Base-by-base conservation (phyloP, 2,797 vertebrate genomes). In the Rousettus madagascariensis region DNA sequence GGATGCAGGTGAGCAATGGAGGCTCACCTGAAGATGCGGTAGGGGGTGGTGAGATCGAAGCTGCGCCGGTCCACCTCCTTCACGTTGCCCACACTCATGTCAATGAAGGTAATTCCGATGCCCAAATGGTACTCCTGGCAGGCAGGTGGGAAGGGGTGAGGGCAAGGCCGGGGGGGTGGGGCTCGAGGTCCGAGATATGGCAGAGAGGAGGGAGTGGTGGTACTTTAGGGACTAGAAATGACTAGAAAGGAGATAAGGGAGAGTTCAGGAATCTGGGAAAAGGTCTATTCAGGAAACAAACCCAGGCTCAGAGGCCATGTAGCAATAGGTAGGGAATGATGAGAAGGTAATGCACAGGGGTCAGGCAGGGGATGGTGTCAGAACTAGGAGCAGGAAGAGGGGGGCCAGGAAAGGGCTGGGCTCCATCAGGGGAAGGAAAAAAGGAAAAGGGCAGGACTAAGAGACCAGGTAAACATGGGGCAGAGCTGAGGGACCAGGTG, bases 71-170 rank as follows among this genome's bases (percentile, higher is more conserved):
- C 99, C 0, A 98, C 98, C 20, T 99, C 99, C 97, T 99, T 99
- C 66, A 99, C 98, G 0, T 99, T 99, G 28, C 99, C 99, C 15
- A 99, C 99, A 0, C 99, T 99, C 99, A 99, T 99, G 72, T 99
- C 99, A 1, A 99, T 99, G 86, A 98, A 98, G 12, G 99, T 99
- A 98, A 99, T 99, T 6, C 99, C 99, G 0, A 99, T 98, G 41
- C 99, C 99, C 90, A 99, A 96, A 8, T 96, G 98, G 95, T 99
- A 99, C 80, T 99, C 99, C 99, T 99, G 97, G 19, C 84, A 53
- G 86, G 65, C 1, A 4, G 84, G 12, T 0, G 11, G 33, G 0
- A 2, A 6, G 36, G 41, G 38, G 46, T 49, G 84, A 89, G 63
- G 59, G 72, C 71, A 43, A 83, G 61, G 53, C 65, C 51, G 49